Conservation (phyloP, 2,888 invertebrate species). For the Rotaria magnacalcarata region DNA sequence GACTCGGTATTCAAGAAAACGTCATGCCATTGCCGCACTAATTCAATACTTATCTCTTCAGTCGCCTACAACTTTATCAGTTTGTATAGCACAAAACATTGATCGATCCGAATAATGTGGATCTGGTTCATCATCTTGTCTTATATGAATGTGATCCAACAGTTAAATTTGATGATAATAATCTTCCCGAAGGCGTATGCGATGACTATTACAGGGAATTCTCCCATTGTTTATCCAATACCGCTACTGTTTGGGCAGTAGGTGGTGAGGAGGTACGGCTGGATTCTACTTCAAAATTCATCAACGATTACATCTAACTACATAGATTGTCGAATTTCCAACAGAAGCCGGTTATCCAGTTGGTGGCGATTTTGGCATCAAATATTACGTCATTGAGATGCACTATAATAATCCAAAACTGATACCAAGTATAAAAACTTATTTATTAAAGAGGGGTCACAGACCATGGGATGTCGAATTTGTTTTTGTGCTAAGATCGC, state of each 20-base stretch:
- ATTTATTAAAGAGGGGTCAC: neutral
- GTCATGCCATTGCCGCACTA: no score
- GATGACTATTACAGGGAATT: neutral
- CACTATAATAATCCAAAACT: no score
- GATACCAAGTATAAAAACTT: neutral
- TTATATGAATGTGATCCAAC: slow-evolving; percentile 39
- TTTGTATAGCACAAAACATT: no score
- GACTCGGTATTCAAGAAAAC: no score
- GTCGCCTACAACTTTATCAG: no score
- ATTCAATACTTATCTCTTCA: no score
- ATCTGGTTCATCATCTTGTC: slow-evolving; percentile 40
- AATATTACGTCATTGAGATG: slow-evolving; percentile 37
- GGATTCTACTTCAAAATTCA: neutral
- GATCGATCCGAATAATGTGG: no score
- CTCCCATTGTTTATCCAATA: neutral
- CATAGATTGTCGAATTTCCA: slow-evolving; percentile 20
- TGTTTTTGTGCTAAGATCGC: neutral
- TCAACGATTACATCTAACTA: neutral
- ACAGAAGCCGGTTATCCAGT: slow-evolving; percentile 38
- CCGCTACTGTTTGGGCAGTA: slow-evolving; percentile 41
- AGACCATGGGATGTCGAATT: no score
- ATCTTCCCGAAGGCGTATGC: neutral
- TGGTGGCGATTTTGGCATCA: no score
- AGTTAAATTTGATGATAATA: slow-evolving; percentile 33
- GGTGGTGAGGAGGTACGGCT: slow-evolving; percentile 7